Evolutionary conservation across 2,888 invertebrate species (phyloP).

Genomic region (Perithous albicinctus): DNA sequence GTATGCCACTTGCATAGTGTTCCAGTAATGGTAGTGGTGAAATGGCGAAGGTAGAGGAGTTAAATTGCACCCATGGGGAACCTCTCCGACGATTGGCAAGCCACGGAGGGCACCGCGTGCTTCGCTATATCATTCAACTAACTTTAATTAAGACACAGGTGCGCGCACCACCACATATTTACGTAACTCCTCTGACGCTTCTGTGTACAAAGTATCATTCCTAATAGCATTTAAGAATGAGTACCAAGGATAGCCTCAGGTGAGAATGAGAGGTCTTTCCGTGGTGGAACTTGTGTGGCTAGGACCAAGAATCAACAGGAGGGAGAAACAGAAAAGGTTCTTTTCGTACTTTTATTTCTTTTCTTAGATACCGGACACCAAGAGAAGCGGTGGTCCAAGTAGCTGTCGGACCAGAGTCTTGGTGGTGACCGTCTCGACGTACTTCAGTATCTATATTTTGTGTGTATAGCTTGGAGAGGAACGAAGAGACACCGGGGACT

Average conservation of each 20-base stretch:
- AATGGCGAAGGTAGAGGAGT: slow-evolving; percentile 50
- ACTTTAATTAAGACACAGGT: slow-evolving; percentile 82
- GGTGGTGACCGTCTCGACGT: background rate
- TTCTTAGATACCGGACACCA: background rate
- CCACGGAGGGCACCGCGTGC: slow-evolving; percentile 59
- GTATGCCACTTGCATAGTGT: slow-evolving; percentile 19
- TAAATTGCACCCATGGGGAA: slow-evolving; percentile 80
- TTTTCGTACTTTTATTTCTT: slow-evolving; percentile 15
- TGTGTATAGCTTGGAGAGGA: background rate
- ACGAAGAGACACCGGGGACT: slow-evolving; percentile 26
- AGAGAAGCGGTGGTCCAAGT: background rate
- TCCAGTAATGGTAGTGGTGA: slow-evolving; percentile 8
- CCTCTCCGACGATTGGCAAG: slow-evolving; percentile 61
- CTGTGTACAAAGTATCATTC: slow-evolving; percentile 22
- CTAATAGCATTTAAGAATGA: slow-evolving; percentile 31
- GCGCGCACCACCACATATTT: slow-evolving; percentile 20
- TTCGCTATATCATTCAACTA: slow-evolving; percentile 75
- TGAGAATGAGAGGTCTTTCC: background rate
- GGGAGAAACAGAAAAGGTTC: background rate
- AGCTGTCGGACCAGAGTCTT: slow-evolving; percentile 9
- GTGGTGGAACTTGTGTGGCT: background rate
- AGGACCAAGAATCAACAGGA: slow-evolving; percentile 32
- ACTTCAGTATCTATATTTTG: slow-evolving; percentile 4
- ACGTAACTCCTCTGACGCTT: background rate
- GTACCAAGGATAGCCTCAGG: background rate